These are phyloP conservation scores for Notamacropus eugenii DNA, from an alignment of 2,797 vertebrate genomes.

Conservation along the genomic window DNA sequence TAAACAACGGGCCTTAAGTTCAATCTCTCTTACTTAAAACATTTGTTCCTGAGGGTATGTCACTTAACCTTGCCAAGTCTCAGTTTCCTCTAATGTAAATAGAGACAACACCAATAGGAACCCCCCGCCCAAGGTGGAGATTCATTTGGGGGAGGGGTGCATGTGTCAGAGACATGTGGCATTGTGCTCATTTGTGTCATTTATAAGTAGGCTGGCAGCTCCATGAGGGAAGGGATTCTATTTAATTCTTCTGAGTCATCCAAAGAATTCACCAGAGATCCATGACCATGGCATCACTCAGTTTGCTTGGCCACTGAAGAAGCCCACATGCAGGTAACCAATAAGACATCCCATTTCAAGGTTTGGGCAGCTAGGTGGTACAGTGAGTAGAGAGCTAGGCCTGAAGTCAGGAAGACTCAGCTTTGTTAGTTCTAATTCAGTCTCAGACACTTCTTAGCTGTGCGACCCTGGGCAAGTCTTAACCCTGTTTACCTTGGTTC, in stretches of 20 bases:
- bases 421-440: not conserved
- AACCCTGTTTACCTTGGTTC: not conserved
- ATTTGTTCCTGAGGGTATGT: not conserved
- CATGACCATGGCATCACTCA: not conserved
- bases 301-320: not conserved
- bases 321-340: not conserved
- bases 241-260: not conserved
- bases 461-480: not conserved
- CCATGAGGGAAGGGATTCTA: not conserved
- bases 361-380: not conserved
- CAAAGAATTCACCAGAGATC: not conserved
- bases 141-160: not conserved
- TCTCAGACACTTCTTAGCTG: not conserved
- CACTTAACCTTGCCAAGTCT: not conserved
- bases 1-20: not conserved
- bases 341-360: not conserved
- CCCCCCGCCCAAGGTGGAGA: rapidly evolving
- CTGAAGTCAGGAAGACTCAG: not conserved
- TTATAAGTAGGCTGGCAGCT: not conserved
- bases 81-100: not conserved
- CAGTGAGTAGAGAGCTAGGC: not conserved
- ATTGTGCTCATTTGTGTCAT: not conserved
- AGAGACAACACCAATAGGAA: not conserved
- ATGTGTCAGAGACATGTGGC: not conserved
- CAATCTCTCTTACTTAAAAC: not conserved